phyloP scores from a whole-genome alignment of 1,140 invertebrate genomes.

The Ectropis grisescens region DNA sequence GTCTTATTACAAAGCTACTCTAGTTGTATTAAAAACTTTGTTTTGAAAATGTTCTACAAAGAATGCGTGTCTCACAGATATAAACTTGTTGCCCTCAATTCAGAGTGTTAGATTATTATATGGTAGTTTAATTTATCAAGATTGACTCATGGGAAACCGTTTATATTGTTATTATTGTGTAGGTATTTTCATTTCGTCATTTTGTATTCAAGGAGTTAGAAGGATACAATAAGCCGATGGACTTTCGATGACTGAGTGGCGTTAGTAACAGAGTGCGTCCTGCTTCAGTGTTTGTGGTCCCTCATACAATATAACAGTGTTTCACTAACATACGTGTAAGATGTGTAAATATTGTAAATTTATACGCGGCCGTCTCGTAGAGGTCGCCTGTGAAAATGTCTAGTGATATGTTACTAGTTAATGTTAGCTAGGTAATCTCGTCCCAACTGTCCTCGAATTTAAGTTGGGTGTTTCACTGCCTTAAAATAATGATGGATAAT shows the following conservation, averaged over 20 bases:
- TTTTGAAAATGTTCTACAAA: slow-evolving; percentile 37
- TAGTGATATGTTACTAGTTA: slow-evolving; percentile 67
- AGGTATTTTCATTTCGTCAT: slow-evolving; percentile 52
- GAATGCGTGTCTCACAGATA: slow-evolving; percentile 31
- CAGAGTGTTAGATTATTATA: slow-evolving; percentile 58
- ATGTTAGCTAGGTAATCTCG: slow-evolving; percentile 69
- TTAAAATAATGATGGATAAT: slow-evolving; percentile 61
- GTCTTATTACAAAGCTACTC: slow-evolving; percentile 28
- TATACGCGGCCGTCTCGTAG: slow-evolving; percentile 54
- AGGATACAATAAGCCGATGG: slow-evolving; percentile 56
- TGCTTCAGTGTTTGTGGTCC: slow-evolving; percentile 45
- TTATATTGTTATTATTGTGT: slow-evolving; percentile 65
- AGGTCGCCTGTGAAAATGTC: slow-evolving; percentile 62
- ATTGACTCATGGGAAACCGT: slow-evolving; percentile 45
- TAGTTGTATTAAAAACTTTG: slow-evolving; percentile 29
- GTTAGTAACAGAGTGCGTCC: slow-evolving; percentile 39
- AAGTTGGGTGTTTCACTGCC: slow-evolving; percentile 68
- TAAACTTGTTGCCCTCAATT: slow-evolving; percentile 45
- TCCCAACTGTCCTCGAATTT: slow-evolving; percentile 64
- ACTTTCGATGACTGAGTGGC: slow-evolving; percentile 61
- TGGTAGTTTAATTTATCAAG: slow-evolving; percentile 51
- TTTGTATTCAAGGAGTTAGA: slow-evolving; percentile 54
- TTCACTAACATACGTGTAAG: slow-evolving; percentile 49
- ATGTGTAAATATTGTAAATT: slow-evolving; percentile 68
- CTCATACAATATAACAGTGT: slow-evolving; percentile 30